A percentile compares a stretch with the other conserved stretches of the same genome.
phyloP scores from a whole-genome alignment of 2,888 invertebrate genomes.

The Sabatieria punctata region DNA sequence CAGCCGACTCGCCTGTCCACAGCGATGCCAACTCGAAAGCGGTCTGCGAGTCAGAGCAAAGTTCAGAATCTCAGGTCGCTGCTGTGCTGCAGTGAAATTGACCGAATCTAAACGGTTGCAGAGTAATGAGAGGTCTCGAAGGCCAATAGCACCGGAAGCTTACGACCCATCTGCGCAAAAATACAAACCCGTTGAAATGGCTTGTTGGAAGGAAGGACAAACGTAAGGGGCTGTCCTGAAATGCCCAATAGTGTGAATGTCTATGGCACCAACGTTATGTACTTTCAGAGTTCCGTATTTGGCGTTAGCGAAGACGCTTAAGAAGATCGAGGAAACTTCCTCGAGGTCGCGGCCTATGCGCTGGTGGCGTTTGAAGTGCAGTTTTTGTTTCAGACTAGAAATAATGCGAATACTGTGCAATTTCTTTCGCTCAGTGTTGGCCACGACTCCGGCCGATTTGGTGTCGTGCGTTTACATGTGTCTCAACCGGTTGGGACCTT shows the following conservation, averaged over 20 bases:
- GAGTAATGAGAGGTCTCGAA: no score
- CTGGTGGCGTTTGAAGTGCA: no score
- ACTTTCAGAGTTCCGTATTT: conserved; percentile 66
- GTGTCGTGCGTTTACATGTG: conserved; percentile 77
- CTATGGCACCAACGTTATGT: not conserved
- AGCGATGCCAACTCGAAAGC: no score
- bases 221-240: not conserved
- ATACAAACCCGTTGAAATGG: not conserved
- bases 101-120: no score
- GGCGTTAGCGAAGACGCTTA: conserved; percentile 72
- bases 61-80: no score
- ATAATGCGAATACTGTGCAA: conserved; percentile 80
- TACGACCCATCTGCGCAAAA: not conserved
- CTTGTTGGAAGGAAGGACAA: not conserved
- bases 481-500: conserved; percentile 85
- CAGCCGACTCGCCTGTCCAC: no score
- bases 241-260: no score
- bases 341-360: no score
- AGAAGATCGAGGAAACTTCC: conserved; percentile 59
- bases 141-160: no score
- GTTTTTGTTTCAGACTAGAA: conserved; percentile 47
- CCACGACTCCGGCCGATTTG: conserved; percentile 70
- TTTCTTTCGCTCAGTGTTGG: conserved; percentile 74
- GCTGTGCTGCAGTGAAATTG: no score
- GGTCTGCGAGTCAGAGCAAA: no score